These are phyloP conservation scores for Dromococcyx pavoninus DNA, from an alignment of 2,797 vertebrate genomes.

Conservation along the genomic window DNA sequence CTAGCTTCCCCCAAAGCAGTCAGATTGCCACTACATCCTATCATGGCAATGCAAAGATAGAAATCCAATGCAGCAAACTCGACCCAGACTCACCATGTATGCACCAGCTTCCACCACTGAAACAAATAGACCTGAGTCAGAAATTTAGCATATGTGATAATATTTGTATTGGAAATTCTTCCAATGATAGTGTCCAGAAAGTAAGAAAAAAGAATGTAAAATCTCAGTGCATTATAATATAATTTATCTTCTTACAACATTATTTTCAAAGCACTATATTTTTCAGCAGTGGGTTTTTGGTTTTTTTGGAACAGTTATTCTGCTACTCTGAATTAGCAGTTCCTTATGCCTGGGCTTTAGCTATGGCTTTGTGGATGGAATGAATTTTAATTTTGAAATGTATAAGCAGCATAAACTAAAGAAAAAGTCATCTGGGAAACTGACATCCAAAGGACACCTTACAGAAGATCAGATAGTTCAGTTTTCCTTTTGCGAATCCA, in stretches of 20 bases:
- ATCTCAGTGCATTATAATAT: not conserved
- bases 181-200: not conserved
- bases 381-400: not conserved
- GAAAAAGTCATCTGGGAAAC: not conserved
- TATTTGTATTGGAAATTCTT: not conserved
- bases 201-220: not conserved
- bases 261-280: not conserved
- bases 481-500: not conserved
- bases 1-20: not conserved
- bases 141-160: not conserved
- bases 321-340: not conserved
- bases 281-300: not conserved
- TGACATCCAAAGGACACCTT: not conserved
- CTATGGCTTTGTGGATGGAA: not conserved
- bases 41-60: not conserved
- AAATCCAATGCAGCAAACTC: not conserved
- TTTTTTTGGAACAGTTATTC: not conserved
- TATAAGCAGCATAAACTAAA: not conserved
- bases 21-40: not conserved
- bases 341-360: not conserved
- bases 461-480: not conserved
- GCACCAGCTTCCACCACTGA: not conserved
- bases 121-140: not conserved
- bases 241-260: not conserved
- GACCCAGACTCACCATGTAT: not conserved